Conservation (phyloP, 2,113 vertebrate genomes). For the Mellivora capensis region DNA sequence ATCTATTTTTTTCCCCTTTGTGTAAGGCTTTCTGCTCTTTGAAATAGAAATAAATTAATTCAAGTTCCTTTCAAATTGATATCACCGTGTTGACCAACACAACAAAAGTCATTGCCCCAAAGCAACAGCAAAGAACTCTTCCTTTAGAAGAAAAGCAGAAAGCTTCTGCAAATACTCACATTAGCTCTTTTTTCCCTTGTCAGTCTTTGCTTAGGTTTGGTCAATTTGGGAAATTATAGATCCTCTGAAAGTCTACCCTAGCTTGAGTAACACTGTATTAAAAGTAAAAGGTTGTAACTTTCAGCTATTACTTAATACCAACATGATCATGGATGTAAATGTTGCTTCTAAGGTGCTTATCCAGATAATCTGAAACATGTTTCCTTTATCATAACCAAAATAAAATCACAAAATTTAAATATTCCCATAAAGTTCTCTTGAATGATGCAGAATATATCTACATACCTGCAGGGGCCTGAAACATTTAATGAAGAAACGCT, state of each 20-base stretch:
- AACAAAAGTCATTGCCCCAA: neutral
- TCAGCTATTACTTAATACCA: neutral
- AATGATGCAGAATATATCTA: neutral
- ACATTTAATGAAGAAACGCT: neutral
- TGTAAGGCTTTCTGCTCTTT: neutral
- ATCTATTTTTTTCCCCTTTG: neutral
- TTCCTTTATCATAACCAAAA: neutral
- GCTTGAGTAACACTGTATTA: neutral
- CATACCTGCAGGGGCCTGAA: neutral
- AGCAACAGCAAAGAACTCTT: neutral
- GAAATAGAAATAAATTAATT: neutral
- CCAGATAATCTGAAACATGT: neutral
- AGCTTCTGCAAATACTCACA: neutral
- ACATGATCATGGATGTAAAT: neutral
- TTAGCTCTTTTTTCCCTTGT: neutral
- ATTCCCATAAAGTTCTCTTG: neutral
- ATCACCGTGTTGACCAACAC: neutral
- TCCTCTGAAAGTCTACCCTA: neutral
- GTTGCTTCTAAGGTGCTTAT: neutral
- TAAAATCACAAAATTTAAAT: neutral
- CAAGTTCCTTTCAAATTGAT: neutral
- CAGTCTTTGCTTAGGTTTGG: neutral
- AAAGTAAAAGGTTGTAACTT: neutral
- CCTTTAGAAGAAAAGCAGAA: neutral
- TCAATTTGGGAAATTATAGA: neutral